phyloP scores from a whole-genome alignment of 2,797 vertebrate genomes.

The Poeciliopsis infans region DNA sequence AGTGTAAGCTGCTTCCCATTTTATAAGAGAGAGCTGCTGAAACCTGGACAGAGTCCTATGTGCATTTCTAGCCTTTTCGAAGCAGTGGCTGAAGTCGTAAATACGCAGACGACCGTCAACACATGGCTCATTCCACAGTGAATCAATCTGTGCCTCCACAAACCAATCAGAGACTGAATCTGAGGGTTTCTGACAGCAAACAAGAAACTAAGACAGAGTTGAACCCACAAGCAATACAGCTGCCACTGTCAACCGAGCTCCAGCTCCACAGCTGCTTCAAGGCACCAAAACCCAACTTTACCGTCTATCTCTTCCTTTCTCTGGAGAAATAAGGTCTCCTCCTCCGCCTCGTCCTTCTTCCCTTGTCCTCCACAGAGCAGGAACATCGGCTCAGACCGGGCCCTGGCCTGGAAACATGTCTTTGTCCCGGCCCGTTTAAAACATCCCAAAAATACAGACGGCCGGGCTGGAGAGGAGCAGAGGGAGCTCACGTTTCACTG shows the following conservation, averaged over 20 bases:
- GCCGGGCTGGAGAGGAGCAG: conserved; percentile 24
- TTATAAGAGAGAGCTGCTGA: neutral
- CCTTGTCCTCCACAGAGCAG: conserved; percentile 10
- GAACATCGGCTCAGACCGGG: conserved; percentile 60
- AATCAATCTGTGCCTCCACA: neutral
- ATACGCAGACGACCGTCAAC: conserved; percentile 13
- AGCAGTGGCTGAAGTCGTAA: neutral
- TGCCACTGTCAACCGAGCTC: conserved; percentile 5
- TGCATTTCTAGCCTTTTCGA: no score
- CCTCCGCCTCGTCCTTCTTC: conserved; percentile 1
- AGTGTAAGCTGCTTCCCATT: no score
- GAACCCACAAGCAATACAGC: neutral
- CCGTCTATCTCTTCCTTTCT: conserved; percentile 26
- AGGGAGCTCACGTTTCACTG: conserved; percentile 60
- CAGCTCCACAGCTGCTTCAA: conserved; percentile 7
- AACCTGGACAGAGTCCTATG: neutral
- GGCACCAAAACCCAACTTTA: conserved; percentile 11
- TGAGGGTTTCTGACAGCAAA: neutral
- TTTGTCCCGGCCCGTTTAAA: conserved; percentile 59
- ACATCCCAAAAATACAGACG: conserved; percentile 65
- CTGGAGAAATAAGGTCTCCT: conserved; percentile 8
- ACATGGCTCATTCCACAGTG: conserved; percentile 42
- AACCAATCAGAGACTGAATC: neutral
- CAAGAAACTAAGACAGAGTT: neutral
- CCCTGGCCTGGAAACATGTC: conserved; percentile 61